Conservation (phyloP, 2,113 vertebrate species). For the Lophochroa leadbeateri region DNA sequence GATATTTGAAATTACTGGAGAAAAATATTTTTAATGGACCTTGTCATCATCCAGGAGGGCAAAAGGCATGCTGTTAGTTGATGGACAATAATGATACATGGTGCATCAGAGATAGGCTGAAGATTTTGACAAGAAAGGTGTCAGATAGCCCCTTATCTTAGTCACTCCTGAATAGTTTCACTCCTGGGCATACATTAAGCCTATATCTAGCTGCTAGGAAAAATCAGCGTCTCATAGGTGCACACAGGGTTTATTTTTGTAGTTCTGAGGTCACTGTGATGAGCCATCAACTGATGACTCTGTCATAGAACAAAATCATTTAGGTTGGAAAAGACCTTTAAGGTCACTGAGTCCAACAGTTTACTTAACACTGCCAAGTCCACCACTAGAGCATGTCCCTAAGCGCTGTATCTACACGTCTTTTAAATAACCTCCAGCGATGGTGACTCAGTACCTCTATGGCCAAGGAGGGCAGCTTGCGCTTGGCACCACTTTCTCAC, state of each 20-base stretch:
- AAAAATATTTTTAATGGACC: background rate
- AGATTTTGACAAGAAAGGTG: background rate
- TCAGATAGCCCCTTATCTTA: background rate
- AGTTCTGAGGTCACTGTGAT: background rate
- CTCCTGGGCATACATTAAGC: background rate
- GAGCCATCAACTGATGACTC: background rate
- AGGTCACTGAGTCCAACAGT: background rate
- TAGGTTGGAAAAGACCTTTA: background rate
- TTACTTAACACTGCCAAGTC: background rate
- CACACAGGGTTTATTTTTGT: background rate
- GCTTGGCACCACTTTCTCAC: background rate
- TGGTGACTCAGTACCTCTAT: background rate
- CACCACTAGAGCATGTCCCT: background rate
- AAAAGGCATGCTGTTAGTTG: background rate
- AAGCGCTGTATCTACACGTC: rapidly evolving
- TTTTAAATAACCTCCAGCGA: background rate
- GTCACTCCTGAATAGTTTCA: background rate
- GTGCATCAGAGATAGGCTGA: background rate
- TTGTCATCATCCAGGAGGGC: background rate
- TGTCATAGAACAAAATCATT: background rate
- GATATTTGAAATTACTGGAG: background rate
- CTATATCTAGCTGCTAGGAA: background rate
- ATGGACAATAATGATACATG: background rate
- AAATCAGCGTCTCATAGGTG: background rate
- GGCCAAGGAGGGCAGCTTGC: background rate